A percentile compares a stretch with the other conserved stretches of the same genome.
Conservation (phyloP, 2,113 vertebrate species). For the Chloroceryle aenea region DNA sequence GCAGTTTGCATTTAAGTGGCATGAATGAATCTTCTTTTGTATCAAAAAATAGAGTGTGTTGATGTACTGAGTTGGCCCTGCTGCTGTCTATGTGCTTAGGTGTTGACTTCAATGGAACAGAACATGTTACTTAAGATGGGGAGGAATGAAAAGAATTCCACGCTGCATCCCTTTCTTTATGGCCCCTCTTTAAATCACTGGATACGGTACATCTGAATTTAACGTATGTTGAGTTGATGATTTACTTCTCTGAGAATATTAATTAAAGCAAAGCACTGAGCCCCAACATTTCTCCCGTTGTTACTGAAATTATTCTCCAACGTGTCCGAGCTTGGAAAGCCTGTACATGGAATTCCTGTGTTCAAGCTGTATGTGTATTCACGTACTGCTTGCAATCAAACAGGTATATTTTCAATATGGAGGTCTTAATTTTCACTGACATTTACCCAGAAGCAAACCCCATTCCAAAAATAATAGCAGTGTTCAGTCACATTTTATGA, state of each 20-base stretch:
- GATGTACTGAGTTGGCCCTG: neutral
- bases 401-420: neutral
- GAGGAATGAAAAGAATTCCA: neutral
- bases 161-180: neutral
- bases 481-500: constrained; percentile 49
- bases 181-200: neutral
- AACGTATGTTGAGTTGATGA: neutral
- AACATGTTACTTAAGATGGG: neutral
- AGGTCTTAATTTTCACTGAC: neutral
- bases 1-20: neutral
- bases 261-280: neutral
- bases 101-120: neutral
- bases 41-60: neutral
- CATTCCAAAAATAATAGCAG: constrained; percentile 41
- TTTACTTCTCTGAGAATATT: neutral
- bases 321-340: neutral
- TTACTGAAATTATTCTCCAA: neutral
- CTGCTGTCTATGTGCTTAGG: neutral
- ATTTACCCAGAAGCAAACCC: constrained; percentile 4
- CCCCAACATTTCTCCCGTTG: neutral
- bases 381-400: neutral
- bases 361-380: neutral
- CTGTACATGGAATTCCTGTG: neutral
- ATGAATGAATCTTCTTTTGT: neutral
- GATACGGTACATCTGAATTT: neutral